These are phyloP conservation scores for Stegostoma tigrinum DNA, from an alignment of 2,113 vertebrate species.

Conservation along the genomic window DNA sequence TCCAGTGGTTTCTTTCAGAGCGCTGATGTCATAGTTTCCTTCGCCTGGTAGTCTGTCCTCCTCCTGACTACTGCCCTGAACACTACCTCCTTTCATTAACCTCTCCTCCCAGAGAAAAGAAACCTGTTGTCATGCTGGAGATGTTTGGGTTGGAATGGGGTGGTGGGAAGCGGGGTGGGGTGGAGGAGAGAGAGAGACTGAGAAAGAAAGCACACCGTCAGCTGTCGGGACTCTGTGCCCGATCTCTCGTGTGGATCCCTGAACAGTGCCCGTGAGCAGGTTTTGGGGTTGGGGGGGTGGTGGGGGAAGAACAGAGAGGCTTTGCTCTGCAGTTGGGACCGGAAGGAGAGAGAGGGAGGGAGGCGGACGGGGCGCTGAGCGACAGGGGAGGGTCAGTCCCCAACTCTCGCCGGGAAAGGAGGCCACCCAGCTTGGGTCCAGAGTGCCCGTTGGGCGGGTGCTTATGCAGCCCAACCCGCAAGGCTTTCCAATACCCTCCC, in stretches of 20 bases:
- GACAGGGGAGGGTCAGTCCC: background rate
- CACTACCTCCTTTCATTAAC: background rate
- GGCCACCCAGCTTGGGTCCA: accelerated
- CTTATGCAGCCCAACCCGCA: too few relatives aligned
- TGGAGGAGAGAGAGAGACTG: too few relatives aligned
- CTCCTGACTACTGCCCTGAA: background rate
- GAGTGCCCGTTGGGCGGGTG: too few relatives aligned
- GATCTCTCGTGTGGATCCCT: background rate
- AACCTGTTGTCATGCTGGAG: background rate
- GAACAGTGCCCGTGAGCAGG: background rate
- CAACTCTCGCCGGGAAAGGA: background rate
- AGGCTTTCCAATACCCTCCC: too few relatives aligned
- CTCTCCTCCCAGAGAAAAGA: background rate
- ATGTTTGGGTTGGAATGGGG: too few relatives aligned
- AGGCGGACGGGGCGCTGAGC: background rate
- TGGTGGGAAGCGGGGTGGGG: background rate
- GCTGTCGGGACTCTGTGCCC: background rate
- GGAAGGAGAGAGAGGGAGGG: background rate
- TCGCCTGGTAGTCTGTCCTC: background rate
- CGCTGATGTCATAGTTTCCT: background rate
- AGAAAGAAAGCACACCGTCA: background rate
- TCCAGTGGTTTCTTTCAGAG: background rate
- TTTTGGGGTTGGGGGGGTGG: background rate
- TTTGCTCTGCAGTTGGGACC: background rate
- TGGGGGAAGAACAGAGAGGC: background rate